Evolutionary conservation across 30 jellyfish, hydroid and myxozoan genomes (phyloP).

Genomic region (Aurelia coerulea): DNA sequence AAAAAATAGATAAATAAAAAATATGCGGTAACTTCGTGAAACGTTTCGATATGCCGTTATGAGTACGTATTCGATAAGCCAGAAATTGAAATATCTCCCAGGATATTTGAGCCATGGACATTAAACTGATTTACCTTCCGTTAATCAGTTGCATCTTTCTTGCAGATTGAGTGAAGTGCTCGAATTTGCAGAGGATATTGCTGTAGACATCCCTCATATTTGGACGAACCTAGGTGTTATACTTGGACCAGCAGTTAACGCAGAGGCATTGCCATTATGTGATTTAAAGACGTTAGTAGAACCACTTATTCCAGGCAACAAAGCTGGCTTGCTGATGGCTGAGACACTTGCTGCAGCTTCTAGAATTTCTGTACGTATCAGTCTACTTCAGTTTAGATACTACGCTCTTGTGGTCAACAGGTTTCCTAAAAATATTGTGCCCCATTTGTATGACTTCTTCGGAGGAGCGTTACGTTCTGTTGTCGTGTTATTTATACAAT

Average conservation of each 20-base stretch:
- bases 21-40: no score
- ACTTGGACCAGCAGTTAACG: constrained; percentile 78
- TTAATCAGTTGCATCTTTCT: background rate
- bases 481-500: no score
- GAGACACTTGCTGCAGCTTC: constrained; percentile 82
- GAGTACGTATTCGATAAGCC: no score
- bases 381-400: background rate
- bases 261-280: constrained; percentile 66
- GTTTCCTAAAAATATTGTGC: no score
- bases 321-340: constrained; percentile 87
- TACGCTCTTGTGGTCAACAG: no score
- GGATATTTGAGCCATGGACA: no score
- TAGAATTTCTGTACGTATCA: constrained; percentile 62
- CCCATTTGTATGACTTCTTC: no score
- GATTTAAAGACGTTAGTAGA: constrained; percentile 68
- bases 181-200: constrained; percentile 63
- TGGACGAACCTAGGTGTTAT: constrained; percentile 80
- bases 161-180: constrained; percentile 43
- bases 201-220: constrained; percentile 78
- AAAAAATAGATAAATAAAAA: no score
- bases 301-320: constrained; percentile 66
- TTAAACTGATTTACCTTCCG: no score
- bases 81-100: no score
- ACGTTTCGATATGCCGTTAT: no score
- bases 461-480: no score